These are phyloP conservation scores for Antennarius striatus DNA, from an alignment of 2,113 vertebrate genomes.

Conservation along the genomic window DNA sequence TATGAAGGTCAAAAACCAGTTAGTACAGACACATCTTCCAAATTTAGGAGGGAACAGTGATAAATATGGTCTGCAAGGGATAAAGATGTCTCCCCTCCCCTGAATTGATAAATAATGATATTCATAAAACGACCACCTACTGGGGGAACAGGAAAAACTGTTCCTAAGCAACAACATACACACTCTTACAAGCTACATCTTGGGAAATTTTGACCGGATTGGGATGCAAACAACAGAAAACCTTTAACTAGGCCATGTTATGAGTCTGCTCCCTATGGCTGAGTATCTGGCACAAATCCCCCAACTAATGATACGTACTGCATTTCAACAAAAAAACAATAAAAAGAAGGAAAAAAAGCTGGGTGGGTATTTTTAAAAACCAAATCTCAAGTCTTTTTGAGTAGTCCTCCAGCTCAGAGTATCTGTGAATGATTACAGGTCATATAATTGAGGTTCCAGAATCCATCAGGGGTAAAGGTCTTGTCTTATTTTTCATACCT, in stretches of 20 bases:
- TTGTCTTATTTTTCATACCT: not conserved
- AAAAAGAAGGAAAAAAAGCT: slow-evolving; percentile 35
- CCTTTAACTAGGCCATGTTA: slow-evolving; percentile 74
- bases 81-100: slow-evolving; percentile 61
- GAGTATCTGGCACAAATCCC: slow-evolving; percentile 58
- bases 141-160: slow-evolving; percentile 67
- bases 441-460: slow-evolving; percentile 6
- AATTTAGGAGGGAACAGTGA: slow-evolving; percentile 47
- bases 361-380: slow-evolving; percentile 18
- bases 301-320: slow-evolving; percentile 47
- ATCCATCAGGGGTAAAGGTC: slow-evolving; percentile 27
- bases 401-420: slow-evolving; percentile 9
- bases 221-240: slow-evolving; percentile 73
- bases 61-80: slow-evolving; percentile 57
- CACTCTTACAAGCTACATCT: slow-evolving; percentile 69
- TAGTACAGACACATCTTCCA: slow-evolving; percentile 16
- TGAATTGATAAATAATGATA: slow-evolving; percentile 74
- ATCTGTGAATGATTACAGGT: slow-evolving; percentile 6
- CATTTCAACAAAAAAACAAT: slow-evolving; percentile 52
- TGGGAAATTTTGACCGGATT: slow-evolving; percentile 77
- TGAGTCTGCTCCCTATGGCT: slow-evolving; percentile 61
- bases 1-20: slow-evolving; percentile 17
- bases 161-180: slow-evolving; percentile 81
- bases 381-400: slow-evolving; percentile 2
- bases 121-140: slow-evolving; percentile 78